Evolutionary conservation across 2,113 vertebrate genomes (phyloP).

Genomic region (Synchiropus splendidus): DNA sequence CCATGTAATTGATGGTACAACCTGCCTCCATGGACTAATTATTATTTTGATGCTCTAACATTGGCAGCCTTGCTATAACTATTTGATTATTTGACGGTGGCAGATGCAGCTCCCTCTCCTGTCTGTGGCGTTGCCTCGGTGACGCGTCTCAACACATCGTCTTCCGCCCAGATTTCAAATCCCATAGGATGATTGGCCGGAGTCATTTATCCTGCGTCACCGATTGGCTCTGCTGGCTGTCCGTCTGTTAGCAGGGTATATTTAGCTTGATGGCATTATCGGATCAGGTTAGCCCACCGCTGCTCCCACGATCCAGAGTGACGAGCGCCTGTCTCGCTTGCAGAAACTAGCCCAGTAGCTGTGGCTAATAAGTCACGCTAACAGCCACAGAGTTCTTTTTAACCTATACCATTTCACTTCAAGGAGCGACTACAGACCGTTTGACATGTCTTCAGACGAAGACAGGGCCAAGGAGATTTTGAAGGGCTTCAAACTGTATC

Average conservation of each 20-base stretch:
- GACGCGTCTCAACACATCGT: slow-evolving; percentile 49
- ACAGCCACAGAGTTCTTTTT: slow-evolving; percentile 1
- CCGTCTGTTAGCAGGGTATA: slow-evolving; percentile 43
- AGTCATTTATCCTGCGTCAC: background rate
- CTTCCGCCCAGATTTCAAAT: slow-evolving; percentile 23
- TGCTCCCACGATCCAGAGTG: too few species aligned
- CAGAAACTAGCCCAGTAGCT: background rate
- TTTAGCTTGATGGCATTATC: slow-evolving; percentile 68
- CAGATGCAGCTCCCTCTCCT: background rate
- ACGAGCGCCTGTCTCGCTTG: too few species aligned
- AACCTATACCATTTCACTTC: slow-evolving; percentile 13
- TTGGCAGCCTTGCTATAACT: too few species aligned
- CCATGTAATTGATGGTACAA: too few species aligned
- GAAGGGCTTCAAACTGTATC: slow-evolving; percentile 76
- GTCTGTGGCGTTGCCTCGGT: slow-evolving; percentile 53
- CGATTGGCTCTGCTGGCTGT: slow-evolving; percentile 28
- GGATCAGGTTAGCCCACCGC: slow-evolving; percentile 50
- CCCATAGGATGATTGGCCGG: slow-evolving; percentile 38
- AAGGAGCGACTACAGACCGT: slow-evolving; percentile 23
- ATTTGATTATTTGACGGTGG: background rate
- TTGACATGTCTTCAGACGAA: slow-evolving; percentile 71
- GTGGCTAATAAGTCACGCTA: slow-evolving; percentile 3
- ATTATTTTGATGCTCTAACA: too few species aligned
- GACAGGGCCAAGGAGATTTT: slow-evolving; percentile 74
- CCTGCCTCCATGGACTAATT: too few species aligned